Base-by-base conservation (phyloP, 2,113 vertebrate genomes). In the Numida meleagris region DNA sequence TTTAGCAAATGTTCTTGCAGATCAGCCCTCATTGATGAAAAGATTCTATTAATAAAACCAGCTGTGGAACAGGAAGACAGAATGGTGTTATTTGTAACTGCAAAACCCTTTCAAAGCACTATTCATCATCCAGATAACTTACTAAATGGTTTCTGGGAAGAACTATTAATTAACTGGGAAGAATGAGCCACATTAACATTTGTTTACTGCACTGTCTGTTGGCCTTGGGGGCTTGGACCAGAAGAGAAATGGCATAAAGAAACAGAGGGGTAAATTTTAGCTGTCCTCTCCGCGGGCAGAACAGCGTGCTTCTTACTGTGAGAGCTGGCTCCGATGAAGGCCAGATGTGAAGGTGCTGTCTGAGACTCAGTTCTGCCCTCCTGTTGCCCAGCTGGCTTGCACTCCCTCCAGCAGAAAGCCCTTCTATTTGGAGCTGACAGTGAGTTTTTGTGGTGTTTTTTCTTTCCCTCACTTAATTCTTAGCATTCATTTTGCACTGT, bases 91-190 rank as follows among this genome's bases (percentile, higher is more conserved):
- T 94, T 94, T 93, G 94, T 77, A 58, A 90, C 87, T 87, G 92
- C 80, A 91, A 93, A 97, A 73, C 2, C 42, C 76, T 96, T 94
- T 96, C 96, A 94, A 94, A 96, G 83, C 74, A 61, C 84, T 84
- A 71, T 96, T 89, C 85, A 66, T 94, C 94, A 89, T 92, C 82
- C 77, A 93, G 83, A 96, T 94, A 95, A 97, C 95, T 97, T 87
- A 93, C 92, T 96, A 91, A 97, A 96, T 94, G 91, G 77, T 80
- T 96, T 94, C 77, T 83, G 92, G 94, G 91, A 93, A 90, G 51
- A 96, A 89, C 86, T 89, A 87, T 96, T 95, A 90, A 95, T 97
- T 97, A 97, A 92, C 79, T 92, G 81, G 79, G 72, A 88, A 92
- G 90, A 95, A 85, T 17, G 33, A 92, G 59, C 27, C 43, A 50